phyloP scores from a whole-genome alignment of 1,140 invertebrate genomes.

The Megalonaias nervosa region DNA sequence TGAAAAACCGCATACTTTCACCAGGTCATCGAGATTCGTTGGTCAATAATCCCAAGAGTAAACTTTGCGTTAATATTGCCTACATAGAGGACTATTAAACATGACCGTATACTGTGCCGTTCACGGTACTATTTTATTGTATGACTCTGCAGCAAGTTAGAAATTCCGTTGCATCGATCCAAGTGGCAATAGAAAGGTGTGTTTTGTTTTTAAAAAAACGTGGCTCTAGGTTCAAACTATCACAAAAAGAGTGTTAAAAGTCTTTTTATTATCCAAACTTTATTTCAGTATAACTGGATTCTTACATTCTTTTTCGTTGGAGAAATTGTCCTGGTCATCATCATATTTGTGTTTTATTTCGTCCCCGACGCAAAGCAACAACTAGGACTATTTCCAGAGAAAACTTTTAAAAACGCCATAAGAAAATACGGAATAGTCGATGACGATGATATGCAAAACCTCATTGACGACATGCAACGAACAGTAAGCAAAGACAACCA shows the following conservation, averaged over 20 bases:
- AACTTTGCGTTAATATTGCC: too few relatives aligned
- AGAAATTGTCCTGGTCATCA: constrained; percentile 42
- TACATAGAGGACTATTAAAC: too few relatives aligned
- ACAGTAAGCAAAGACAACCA: constrained; percentile 76
- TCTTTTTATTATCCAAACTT: neutral
- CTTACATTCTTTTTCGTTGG: constrained; percentile 45
- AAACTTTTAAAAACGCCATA: constrained; percentile 88
- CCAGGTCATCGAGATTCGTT: too few relatives aligned
- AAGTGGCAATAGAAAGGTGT: neutral
- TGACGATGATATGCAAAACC: constrained; percentile 92
- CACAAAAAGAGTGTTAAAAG: neutral
- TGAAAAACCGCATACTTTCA: neutral
- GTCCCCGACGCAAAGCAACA: constrained; percentile 42
- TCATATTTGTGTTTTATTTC: constrained; percentile 82
- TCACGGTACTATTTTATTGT: neutral
- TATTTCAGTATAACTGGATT: constrained; percentile 47
- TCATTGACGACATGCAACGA: constrained; percentile 94
- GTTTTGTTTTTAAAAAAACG: neutral
- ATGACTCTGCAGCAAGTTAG: neutral
- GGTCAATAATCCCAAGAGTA: too few relatives aligned
- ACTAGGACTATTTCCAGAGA: constrained; percentile 80
- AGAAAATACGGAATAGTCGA: constrained; percentile 84
- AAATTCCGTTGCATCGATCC: neutral
- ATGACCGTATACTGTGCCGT: too few relatives aligned
- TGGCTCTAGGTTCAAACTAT: neutral